Base-by-base conservation (phyloP, 2,888 invertebrate species). In the Andrena praecox region DNA sequence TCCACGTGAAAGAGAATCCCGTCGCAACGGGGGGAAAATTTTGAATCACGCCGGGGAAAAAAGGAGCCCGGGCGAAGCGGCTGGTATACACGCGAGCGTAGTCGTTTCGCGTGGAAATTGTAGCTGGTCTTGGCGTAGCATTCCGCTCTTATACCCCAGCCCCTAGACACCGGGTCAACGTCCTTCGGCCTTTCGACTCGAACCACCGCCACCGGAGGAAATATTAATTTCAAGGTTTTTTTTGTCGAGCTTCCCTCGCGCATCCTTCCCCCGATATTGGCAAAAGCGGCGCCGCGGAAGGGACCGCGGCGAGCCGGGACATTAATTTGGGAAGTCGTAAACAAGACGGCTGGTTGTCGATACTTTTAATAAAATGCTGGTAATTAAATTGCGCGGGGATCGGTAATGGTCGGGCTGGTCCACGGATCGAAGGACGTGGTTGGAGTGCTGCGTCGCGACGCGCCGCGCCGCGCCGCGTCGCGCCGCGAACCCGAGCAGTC, bases 341-440 rank as follows among this genome's bases (percentile, higher is more conserved):
- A 93, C 91, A 93, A 92, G 90, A 88, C 84, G 82, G 85, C 81
- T 75, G 56, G 89, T 91, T 93, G 93, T 93, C 93, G 93, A 93
- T 93, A 93, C 91, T 93, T 93, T 93, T 93, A 93, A 93, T 93
- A 93, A 93, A 93, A 93, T 91, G 91, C 91, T 87, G 90, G 91
- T 92, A 92, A 93, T 93, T 93, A 92, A 92, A 93, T 93, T 91
- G 91, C 88, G 89, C 86, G 85, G 79, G 50, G 54, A 76, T 82
- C 87, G 82, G 88, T 84, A 85, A 85, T 87, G 85, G 89, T 82
- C 74, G 84, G 66, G 75, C 67, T 67, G 77, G 69, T 64, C 64
- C 70, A 68, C 56, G 72, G 75, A 31, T 67, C 63, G 76, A 75
- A 68, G 79, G 52, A 67, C 67, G 80, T 29, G 84, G 73, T 73